These are phyloP conservation scores for Panagrolaimus sp. DNA, from an alignment of 1,140 invertebrate species.

Conservation along the genomic window DNA sequence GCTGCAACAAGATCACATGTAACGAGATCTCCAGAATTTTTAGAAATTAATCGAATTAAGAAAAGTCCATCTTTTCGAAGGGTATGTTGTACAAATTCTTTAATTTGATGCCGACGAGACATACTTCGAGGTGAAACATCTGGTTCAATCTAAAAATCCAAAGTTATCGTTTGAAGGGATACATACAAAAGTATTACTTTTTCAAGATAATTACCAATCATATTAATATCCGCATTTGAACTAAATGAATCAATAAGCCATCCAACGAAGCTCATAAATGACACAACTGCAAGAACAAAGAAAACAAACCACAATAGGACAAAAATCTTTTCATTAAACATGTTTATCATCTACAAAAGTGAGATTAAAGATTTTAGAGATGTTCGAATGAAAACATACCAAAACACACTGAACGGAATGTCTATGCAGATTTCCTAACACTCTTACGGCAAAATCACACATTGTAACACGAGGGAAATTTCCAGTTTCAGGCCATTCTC, in stretches of 20 bases:
- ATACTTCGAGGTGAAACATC: background rate
- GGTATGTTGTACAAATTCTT: conserved; percentile 47
- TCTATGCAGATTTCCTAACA: conserved; percentile 54
- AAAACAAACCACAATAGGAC: conserved; percentile 58
- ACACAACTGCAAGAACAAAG: conserved; percentile 37
- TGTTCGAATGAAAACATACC: too few species aligned
- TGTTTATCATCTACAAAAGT: conserved; percentile 57
- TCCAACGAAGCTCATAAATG: conserved; percentile 34
- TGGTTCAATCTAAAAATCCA: conserved; percentile 42
- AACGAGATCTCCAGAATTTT: conserved; percentile 54
- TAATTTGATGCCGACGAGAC: conserved; percentile 33
- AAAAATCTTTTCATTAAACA: conserved; percentile 62
- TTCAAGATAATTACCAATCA: conserved; percentile 43
- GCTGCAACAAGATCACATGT: conserved; percentile 44
- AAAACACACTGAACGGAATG: conserved; percentile 61
- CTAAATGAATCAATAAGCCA: conserved; percentile 36
- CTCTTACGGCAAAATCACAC: conserved; percentile 51
- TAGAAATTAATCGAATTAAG: conserved; percentile 48
- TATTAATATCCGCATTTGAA: conserved; percentile 18
- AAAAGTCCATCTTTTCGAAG: conserved; percentile 58
- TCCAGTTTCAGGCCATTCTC: conserved; percentile 55
- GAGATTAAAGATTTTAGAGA: too few species aligned
- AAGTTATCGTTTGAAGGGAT: conserved; percentile 10
- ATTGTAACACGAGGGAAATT: conserved; percentile 57
- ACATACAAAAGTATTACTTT: too few species aligned